Conservation (phyloP, 2,888 invertebrate species). For the Glaucopsyche alexis region DNA sequence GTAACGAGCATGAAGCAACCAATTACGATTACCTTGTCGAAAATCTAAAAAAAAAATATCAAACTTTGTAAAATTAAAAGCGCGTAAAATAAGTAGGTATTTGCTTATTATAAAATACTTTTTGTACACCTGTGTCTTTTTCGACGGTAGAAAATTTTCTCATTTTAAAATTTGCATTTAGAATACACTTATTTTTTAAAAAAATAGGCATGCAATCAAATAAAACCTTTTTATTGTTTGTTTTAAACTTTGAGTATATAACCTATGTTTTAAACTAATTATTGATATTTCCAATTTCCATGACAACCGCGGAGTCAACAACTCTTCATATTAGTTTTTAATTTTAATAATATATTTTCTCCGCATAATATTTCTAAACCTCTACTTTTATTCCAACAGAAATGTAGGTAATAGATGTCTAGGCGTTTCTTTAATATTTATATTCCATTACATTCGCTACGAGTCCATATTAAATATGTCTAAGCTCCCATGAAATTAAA, state of each 20-base stretch:
- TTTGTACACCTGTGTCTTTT: conserved; percentile 25
- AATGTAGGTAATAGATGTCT: no score
- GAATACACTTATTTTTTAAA: background rate
- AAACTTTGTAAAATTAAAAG: no score
- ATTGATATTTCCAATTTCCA: background rate
- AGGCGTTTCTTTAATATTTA: no score
- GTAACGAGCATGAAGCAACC: conserved; percentile 70
- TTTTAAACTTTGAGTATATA: no score
- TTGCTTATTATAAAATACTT: no score
- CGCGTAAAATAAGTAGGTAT: no score
- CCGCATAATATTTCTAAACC: no score
- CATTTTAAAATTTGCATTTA: conserved; percentile 31
- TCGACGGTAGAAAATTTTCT: conserved; percentile 34
- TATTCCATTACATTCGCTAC: no score
- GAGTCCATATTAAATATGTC: background rate
- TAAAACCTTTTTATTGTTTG: background rate
- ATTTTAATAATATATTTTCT: background rate
- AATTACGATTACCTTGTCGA: conserved; percentile 56
- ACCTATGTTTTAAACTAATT: no score
- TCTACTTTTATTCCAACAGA: no score
- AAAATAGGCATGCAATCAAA: background rate
- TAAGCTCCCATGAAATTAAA: background rate
- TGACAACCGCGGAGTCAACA: conserved; percentile 1
- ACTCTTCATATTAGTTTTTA: background rate
- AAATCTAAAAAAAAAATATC: conserved; percentile 47